Evolutionary conservation across 2,797 vertebrate species (phyloP), one percentile per base, ranked within the genome.

Genomic region (Molossus molossus): DNA sequence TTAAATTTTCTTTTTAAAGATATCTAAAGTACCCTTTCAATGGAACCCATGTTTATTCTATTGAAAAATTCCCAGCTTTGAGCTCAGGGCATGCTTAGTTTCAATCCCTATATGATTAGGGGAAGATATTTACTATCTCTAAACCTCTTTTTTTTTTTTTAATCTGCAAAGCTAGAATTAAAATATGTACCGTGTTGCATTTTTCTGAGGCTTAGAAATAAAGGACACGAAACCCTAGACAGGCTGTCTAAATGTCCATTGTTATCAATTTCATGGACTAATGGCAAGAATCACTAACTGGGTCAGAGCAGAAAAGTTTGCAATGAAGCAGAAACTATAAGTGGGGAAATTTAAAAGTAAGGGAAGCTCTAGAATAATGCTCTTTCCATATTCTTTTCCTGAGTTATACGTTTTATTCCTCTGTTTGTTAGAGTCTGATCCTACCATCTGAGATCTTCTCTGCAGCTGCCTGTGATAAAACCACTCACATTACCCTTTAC

Each of bases 1-100:
- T 90, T 88, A 87, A 57, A 10, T 57, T 97, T 92, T 73, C 23
- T 65, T 94, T 95, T 77, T n/a, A 73, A 79, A 62, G 86, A 53
- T 23, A 58, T 25, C 37, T n/a, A 45, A 58, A 55, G 20, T 64
- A 21, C 37, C 7, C 11, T 80, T 48, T 70, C 29, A 29, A 45
- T 53, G 4, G 48, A 60, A 25, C 15, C 50, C 17, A 4, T 9
- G 2, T 86, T 57, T 6, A 1, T 89, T 57, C 60, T 20, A 15
- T 1, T 23, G 48, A 50, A 94, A 70, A 89, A 29, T 20, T 15
- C 13, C 73, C 79, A 79, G 17, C 33, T 82, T 29, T 17, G 3
- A 21, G 15, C 5, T 77, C 60, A 72, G 27, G 37, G n/a, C 55
- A 11, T 1, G 9, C 23, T 64, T 91, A 14, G 57, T 48, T 69